Percentiles rank a stretch among this genome's conserved stretches.
phyloP scores from a whole-genome alignment of 2,797 vertebrate species.

The Eurystomus glaucurus region DNA sequence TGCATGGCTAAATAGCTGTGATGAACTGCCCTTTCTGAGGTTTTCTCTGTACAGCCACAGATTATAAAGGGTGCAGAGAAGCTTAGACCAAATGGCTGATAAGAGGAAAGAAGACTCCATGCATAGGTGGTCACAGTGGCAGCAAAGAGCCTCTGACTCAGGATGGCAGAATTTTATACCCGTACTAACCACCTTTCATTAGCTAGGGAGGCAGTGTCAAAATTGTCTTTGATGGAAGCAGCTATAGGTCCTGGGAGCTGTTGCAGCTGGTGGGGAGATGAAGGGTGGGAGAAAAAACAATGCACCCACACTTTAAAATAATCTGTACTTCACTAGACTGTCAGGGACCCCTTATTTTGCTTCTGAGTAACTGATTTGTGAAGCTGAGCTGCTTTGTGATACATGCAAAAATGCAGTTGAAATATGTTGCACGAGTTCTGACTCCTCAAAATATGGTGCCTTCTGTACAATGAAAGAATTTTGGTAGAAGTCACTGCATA shows the following conservation, averaged over 20 bases:
- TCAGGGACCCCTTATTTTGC: not conserved
- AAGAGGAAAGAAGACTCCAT: not conserved
- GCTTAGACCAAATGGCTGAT: not conserved
- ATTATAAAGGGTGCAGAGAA: not conserved
- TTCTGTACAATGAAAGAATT: conserved; percentile 25
- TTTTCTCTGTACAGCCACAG: conserved; percentile 28
- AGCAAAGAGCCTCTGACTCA: not conserved
- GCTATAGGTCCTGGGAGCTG: not conserved
- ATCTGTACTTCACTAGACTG: not conserved
- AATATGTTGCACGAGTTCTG: not conserved
- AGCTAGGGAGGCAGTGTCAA: not conserved
- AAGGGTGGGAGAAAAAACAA: not conserved
- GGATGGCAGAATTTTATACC: not conserved
- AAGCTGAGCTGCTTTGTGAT: not conserved
- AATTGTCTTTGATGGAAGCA: not conserved
- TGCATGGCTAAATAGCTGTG: not conserved
- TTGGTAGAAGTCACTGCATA: not conserved
- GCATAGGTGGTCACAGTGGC: not conserved
- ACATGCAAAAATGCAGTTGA: conserved; percentile 13
- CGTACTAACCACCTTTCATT: not conserved
- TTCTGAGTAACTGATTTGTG: not conserved
- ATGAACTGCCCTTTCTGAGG: conserved; percentile 27
- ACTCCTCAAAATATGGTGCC: conserved; percentile 15
- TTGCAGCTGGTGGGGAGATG: not conserved
- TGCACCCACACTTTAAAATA: not conserved